Conservation (phyloP, 2,113 vertebrate species). For the Centropristis striata region DNA sequence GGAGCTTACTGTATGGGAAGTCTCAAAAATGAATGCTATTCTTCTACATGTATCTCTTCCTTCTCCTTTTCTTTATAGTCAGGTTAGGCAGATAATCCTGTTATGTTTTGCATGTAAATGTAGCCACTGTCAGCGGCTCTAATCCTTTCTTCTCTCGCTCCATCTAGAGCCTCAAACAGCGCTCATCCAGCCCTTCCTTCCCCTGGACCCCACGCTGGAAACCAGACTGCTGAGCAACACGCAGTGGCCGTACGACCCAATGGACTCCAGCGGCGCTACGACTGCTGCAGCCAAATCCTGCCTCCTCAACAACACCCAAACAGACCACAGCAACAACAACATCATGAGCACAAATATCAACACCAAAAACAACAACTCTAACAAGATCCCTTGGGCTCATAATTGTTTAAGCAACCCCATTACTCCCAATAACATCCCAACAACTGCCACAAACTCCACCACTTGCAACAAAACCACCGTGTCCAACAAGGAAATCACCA, state of each 20-base stretch:
- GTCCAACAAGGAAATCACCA: slow-evolving; percentile 2
- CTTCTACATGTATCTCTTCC: slow-evolving; percentile 29
- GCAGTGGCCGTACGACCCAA: slow-evolving; percentile 35
- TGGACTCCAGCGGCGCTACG: not conserved
- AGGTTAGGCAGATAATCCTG: slow-evolving; percentile 49
- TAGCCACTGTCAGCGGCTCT: slow-evolving; percentile 20
- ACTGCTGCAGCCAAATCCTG: not conserved
- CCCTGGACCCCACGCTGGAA: slow-evolving; percentile 62
- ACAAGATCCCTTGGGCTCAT: slow-evolving; percentile 59
- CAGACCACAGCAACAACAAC: slow-evolving; percentile 21
- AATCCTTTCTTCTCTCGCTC: slow-evolving; percentile 35
- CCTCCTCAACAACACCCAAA: slow-evolving; percentile 30
- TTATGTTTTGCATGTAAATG: slow-evolving; percentile 49
- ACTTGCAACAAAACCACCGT: slow-evolving; percentile 18
- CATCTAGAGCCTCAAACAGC: slow-evolving; percentile 59
- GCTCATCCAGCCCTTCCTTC: slow-evolving; percentile 56
- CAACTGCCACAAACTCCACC: not conserved
- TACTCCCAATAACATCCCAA: slow-evolving; percentile 37
- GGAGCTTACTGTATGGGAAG: slow-evolving; percentile 46
- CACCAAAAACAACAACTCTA: slow-evolving; percentile 32
- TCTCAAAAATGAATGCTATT: slow-evolving; percentile 40
- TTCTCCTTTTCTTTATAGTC: slow-evolving; percentile 41
- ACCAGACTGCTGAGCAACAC: slow-evolving; percentile 55
- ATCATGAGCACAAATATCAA: not conserved
- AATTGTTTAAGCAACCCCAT: slow-evolving; percentile 39